A percentile compares a stretch with the other conserved stretches of the same genome.
These are phyloP conservation scores for Lycodopsis pacificus DNA, from an alignment of 2,797 vertebrate species.

Conservation along the genomic window DNA sequence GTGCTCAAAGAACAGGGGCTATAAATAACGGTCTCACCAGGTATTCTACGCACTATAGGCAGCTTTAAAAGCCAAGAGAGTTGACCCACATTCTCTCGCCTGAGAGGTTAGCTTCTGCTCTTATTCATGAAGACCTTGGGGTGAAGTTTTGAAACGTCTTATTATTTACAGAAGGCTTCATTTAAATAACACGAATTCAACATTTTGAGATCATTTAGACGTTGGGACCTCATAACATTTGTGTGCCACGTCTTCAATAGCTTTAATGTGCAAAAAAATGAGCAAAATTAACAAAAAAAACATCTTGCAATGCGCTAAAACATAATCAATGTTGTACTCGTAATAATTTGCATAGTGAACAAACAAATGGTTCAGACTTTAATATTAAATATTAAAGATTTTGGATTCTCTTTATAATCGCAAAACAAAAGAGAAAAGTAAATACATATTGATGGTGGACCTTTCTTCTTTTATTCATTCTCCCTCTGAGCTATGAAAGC, in stretches of 20 bases:
- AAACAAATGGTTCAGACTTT: conserved; percentile 27
- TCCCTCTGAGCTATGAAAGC: conserved; percentile 59
- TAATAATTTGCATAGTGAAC: not conserved
- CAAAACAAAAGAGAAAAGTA: conserved; percentile 48
- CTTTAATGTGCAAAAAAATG: not conserved
- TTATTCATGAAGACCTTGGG: conserved; percentile 1
- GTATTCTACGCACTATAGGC: conserved; percentile 67
- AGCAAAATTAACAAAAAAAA: not conserved
- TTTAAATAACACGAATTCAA: not conserved
- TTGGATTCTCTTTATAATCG: conserved; percentile 46
- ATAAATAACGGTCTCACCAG: conserved; percentile 79
- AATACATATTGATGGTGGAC: conserved; percentile 71
- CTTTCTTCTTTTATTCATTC: conserved; percentile 64
- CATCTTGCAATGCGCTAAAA: not conserved
- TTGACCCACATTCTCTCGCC: conserved; percentile 31
- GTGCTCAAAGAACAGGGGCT: conserved; percentile 66
- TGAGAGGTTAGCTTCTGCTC: conserved; percentile 32
- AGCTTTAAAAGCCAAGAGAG: conserved; percentile 53
- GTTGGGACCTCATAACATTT: not conserved
- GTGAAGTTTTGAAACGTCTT: conserved; percentile 20
- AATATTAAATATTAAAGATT: conserved; percentile 10
- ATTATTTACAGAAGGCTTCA: conserved; percentile 3
- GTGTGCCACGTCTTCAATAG: not conserved
- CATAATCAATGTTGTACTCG: not conserved
- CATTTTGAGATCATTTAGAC: conserved; percentile 1